Conservation (phyloP, 2,888 invertebrate species). For the Phaonia tiefii region DNA sequence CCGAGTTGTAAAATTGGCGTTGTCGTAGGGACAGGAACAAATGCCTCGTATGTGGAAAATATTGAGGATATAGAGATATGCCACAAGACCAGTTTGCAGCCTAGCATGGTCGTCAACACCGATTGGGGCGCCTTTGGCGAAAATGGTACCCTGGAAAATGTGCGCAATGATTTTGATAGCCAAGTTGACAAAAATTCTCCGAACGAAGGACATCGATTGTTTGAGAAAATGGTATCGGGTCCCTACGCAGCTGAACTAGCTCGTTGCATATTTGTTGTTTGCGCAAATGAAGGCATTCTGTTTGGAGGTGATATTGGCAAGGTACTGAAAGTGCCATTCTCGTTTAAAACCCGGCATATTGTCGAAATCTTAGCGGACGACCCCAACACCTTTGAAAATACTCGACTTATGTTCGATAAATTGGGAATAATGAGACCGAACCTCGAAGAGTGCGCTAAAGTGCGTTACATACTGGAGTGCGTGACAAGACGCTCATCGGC, state of each 20-base stretch:
- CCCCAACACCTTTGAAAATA: constrained; percentile 87
- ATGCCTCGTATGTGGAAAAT: constrained; percentile 88
- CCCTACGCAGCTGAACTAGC: constrained; percentile 99
- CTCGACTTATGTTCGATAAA: constrained; percentile 89
- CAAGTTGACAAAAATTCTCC: constrained; percentile 88
- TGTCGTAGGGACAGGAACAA: constrained; percentile 87
- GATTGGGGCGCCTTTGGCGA: constrained; percentile 94
- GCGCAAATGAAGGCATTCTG: constrained; percentile 85
- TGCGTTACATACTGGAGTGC: constrained; percentile 94
- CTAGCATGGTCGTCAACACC: constrained; percentile 86
- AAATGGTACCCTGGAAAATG: constrained; percentile 87
- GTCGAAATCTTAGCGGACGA: constrained; percentile 96
- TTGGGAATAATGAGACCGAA: constrained; percentile 84
- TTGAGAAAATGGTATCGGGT: constrained; percentile 97
- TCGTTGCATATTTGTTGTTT: constrained; percentile 89
- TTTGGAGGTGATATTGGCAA: constrained; percentile 67
- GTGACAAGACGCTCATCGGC: constrained; percentile 95
- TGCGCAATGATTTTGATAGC: constrained; percentile 87
- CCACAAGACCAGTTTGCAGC: constrained; percentile 83
- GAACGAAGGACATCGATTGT: constrained; percentile 90
- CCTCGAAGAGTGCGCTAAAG: constrained; percentile 92
- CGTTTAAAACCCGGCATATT: constrained; percentile 95
- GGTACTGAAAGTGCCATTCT: constrained; percentile 71
- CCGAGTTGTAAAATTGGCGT: constrained; percentile 89
- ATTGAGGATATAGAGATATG: constrained; percentile 87